Base-by-base conservation (phyloP, 1,140 invertebrate species). In the Hermatobates lingyangjiaoensis region DNA sequence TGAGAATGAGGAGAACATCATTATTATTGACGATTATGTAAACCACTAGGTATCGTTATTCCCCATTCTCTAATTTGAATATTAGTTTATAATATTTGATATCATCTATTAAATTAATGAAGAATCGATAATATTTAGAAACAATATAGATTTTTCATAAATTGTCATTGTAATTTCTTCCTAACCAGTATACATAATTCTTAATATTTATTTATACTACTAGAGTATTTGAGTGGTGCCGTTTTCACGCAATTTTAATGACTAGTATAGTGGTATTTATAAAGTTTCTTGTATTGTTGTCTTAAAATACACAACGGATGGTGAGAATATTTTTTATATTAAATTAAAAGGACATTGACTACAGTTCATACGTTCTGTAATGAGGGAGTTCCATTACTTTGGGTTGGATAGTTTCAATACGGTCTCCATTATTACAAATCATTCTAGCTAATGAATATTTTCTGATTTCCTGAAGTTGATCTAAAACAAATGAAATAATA, bases 371-470 rank as follows among this genome's bases (percentile, higher is more conserved):
- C 86, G 86, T 76, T 74, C 87, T 81, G 61, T 87, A 82, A 70
- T 91, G 86, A 0, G 87, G 84, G 55, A 91, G 66, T 1, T 89
- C 77, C 79, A 95, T 87, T 0, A 91, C 89, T 66, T 92, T 89
- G 15, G 87, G 73, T 66, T 96, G 94, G 53, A 96, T 82, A 0
- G 85, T 87, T 57, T 87, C 81, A 48, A 93, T 83, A 46, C 87
- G 73, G 63, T 95, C 90, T 2, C 84, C 87, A 62, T 93, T 96
- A 62, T 95, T 88, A 66, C 94, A 98, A 46, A 98, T 82, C 28
- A 97, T 67, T 48, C 87, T 74, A 0, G 91, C 80, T 0, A 98
- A 69, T 56, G 80, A 77, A 0, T 81, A 69, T 64, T 93, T 93
- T 51, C 86, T 75, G 47, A 98, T 79, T 69, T 96, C 89, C 47